Evolutionary conservation across 1,140 invertebrate species (phyloP).

Genomic region (Drosophila mauritiana): DNA sequence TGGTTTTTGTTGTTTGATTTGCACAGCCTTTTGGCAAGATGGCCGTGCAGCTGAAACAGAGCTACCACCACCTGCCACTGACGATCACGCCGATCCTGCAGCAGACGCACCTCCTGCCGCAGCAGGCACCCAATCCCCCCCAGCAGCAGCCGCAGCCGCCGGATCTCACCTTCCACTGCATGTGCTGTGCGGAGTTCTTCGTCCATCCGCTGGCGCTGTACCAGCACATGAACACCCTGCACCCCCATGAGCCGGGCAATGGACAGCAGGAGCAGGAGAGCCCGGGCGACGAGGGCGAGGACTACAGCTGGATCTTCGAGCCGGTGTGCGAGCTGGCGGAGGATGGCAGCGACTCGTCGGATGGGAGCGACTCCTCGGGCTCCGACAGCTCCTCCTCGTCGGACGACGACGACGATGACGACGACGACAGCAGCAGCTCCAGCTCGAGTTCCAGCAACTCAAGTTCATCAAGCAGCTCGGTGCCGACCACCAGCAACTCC

Average conservation of each 20-base stretch:
- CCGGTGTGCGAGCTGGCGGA: slow-evolving; percentile 76
- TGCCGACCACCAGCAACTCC: slow-evolving; percentile 47
- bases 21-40: slow-evolving; percentile 57
- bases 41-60: slow-evolving; percentile 72
- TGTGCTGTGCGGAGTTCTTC: slow-evolving; percentile 78
- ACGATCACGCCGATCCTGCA: slow-evolving; percentile 71
- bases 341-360: slow-evolving; percentile 39
- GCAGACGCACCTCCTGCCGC: slow-evolving; percentile 38
- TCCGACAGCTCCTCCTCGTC: slow-evolving; percentile 16
- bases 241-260: slow-evolving; percentile 54
- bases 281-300: slow-evolving; percentile 46
- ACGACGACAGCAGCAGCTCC: slow-evolving; percentile 41
- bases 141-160: slow-evolving; percentile 64
- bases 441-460: slow-evolving; percentile 46
- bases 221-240: slow-evolving; percentile 78
- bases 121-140: slow-evolving; percentile 30
- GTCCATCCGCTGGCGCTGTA: slow-evolving; percentile 74
- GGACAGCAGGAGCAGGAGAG: slow-evolving; percentile 16
- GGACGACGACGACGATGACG: slow-evolving; percentile 47
- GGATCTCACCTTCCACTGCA: slow-evolving; percentile 84
- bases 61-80: slow-evolving; percentile 71
- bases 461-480: slow-evolving; percentile 45
- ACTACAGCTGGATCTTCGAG: slow-evolving; percentile 82
- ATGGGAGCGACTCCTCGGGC: slow-evolving; percentile 33
- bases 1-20: no score